Base-by-base conservation (phyloP, 1,140 invertebrate species). In the Drosophila nasuta region DNA sequence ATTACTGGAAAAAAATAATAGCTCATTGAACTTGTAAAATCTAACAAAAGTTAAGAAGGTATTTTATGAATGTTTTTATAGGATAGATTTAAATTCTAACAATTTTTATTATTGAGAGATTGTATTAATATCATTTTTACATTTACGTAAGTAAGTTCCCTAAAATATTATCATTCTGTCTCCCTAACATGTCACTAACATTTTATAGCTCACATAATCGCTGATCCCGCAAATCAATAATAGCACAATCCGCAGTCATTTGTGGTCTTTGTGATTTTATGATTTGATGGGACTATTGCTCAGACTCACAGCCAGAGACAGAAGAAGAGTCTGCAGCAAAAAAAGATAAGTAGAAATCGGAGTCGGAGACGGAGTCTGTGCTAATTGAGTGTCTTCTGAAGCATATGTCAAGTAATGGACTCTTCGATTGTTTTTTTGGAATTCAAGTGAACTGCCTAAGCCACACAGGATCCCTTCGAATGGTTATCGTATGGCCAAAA, bases 351-450 rank as follows among this genome's bases (percentile, higher is more conserved):
- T 46, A 25, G 20, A 33, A 33, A 33, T 13, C 43, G 11, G 28
- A 33, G 41, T 7, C 41, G n/a, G 2, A 13, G 41, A 13, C 41
- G 41, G 3, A 17, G 56, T n/a, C n/a, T 41, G 38, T 60, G 13
- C 66, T 75, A 70, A 75, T 75, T 75, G 72, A 69, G 49, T 70
- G 66, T 68, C 56, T 49, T 68, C 20, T 30, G 7, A 3, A 15
- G 49, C 72, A 75, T 71, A 43, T 75, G 72, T 69, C 66, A 54
- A 52, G 54, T 51, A 52, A 38, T 48, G 46, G 35, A 33, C 70
- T 45, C 56, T 28, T 5, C 38, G 58, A 64, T 71, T 70, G 48
- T 63, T 71, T 70, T 41, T 63, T 54, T 48, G 17, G 38, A 70
- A 63, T 75, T 69, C 58, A 17, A 75, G 43, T 2, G 51, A 71